Percentiles rank a stretch among this genome's conserved stretches.
Conservation (phyloP, 2,888 invertebrate species). For the Dynastes grantii region DNA sequence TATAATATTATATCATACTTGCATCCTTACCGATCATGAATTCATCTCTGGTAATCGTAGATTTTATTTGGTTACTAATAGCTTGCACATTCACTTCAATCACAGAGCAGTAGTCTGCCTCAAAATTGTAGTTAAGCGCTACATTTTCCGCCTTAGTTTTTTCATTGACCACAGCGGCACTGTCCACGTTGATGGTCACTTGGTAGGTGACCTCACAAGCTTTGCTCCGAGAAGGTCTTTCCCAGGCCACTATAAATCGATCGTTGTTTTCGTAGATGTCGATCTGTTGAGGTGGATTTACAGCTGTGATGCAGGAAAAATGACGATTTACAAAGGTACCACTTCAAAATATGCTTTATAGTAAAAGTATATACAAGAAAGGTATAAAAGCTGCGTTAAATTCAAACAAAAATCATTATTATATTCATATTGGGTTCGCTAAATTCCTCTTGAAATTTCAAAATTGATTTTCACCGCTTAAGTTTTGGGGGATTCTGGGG, state of each 20-base stretch:
- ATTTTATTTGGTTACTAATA: background rate
- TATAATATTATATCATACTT: no score
- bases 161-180: background rate
- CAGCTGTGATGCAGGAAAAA: background rate
- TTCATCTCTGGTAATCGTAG: background rate
- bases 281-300: background rate
- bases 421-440: no score
- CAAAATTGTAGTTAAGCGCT: background rate
- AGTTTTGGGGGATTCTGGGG: no score
- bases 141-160: background rate
- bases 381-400: no score
- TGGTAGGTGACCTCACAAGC: background rate
- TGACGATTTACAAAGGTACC: background rate
- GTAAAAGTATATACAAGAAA: no score
- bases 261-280: conserved; percentile 2
- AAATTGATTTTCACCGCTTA: no score
- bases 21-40: background rate
- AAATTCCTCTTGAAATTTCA: no score
- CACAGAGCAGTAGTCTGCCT: conserved; percentile 1
- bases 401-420: no score
- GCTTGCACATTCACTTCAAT: background rate
- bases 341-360: no score
- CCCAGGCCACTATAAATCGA: background rate
- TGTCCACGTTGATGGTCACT: background rate
- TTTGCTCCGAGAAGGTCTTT: background rate